phyloP scores from a whole-genome alignment of 2,113 vertebrate genomes.

The Trogon melanurus region DNA sequence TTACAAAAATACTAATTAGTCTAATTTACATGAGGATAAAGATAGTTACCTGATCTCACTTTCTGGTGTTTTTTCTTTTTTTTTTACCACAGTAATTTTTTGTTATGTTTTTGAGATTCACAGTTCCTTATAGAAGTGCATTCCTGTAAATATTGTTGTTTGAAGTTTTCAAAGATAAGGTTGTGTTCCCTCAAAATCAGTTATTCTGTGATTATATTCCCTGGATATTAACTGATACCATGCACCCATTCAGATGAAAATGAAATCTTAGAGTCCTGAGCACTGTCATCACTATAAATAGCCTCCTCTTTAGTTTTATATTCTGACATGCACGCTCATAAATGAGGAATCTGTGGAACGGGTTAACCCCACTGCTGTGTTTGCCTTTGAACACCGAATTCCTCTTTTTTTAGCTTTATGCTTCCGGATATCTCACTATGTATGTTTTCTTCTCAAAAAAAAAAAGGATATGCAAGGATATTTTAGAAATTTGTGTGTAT shows the following conservation, averaged over 20 bases:
- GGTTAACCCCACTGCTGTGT: neutral
- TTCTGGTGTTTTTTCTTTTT: neutral
- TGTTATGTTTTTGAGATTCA: neutral
- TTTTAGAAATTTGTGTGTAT: neutral
- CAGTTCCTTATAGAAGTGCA: neutral
- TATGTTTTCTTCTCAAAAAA: neutral
- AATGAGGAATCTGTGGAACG: neutral
- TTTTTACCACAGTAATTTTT: slow-evolving; percentile 2
- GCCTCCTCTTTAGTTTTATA: neutral
- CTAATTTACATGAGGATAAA: slow-evolving; percentile 68
- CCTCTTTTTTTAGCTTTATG: neutral
- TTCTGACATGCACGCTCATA: neutral
- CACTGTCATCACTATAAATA: neutral
- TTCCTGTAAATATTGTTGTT: slow-evolving; percentile 26
- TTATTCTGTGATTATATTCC: neutral
- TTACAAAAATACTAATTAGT: slow-evolving; percentile 74
- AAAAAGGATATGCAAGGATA: neutral
- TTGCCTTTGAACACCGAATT: slow-evolving; percentile 1
- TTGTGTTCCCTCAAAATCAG: neutral
- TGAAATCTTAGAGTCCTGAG: neutral
- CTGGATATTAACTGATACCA: neutral
- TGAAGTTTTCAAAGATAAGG: neutral
- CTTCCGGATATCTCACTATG: neutral
- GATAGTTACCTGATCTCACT: slow-evolving; percentile 57
- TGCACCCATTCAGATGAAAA: neutral